Base-by-base conservation (phyloP, 1,140 invertebrate species). In the Ips typographus region DNA sequence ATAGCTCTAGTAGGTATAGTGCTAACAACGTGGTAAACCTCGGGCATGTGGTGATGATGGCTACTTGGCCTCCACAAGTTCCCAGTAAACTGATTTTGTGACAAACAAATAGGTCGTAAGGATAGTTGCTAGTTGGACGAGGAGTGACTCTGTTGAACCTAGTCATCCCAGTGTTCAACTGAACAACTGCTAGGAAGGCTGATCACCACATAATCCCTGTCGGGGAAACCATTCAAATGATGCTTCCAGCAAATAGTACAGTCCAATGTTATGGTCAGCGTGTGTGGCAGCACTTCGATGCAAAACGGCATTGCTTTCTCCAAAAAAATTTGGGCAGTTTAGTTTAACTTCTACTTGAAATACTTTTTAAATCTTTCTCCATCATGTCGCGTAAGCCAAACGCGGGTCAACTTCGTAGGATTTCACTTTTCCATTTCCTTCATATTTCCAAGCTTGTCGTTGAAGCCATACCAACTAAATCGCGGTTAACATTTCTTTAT, bases 201-300 rank as follows among this genome's bases (percentile, higher is more conserved):
- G 42, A 90, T 82, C 38, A 89, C 75, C 73, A 86, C 87, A 74
- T 90, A 92, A 60, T 91, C 88, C 64, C 83, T 74, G 40, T 87
- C 82, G 0, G 89, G 88, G n/a, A 73, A 89, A 92, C 65, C 86
- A 78, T 66, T 89, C 85, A 75, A 89, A 92, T 0, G 87, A 84
- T 39, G 85, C 85, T 72, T 86, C 82, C 5, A 91, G 77, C 70
- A 90, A 86, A 71, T 88, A 68, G 51, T 64, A 62, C 51, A 75
- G 55, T 37, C 68, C 65, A 78, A 86, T 85, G 74, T 88, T 85
- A 72, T 86, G 86, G 76, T 84, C 82, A 55, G 84, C 82, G 68
- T 87, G 82, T 72, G 89, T 85, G 65, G 85, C 86, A 73, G 88
- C 88, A 3, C 91, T 74, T 79, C 90, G 88, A 36, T 91, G 80